Evolutionary conservation across 2,797 vertebrate species (phyloP).

Genomic region (Acipenser oxyrinchus): DNA sequence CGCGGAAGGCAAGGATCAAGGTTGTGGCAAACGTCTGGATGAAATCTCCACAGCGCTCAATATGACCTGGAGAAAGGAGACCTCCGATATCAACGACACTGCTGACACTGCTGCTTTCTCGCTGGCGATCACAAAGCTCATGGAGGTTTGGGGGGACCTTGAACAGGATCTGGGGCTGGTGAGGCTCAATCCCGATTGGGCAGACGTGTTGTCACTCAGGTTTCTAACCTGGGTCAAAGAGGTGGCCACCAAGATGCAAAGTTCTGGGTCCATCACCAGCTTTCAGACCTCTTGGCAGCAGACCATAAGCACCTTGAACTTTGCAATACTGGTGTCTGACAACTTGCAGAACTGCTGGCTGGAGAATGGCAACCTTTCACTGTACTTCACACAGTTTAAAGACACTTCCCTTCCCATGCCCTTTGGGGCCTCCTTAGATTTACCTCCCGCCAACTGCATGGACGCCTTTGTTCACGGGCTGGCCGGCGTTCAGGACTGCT

Average conservation of each 20-base stretch:
- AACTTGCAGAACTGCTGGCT: constrained; percentile 57
- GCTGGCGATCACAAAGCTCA: constrained; percentile 43
- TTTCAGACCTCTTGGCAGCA: constrained; percentile 41
- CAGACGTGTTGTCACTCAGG: constrained; percentile 55
- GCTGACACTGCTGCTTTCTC: constrained; percentile 31
- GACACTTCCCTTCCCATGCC: constrained; percentile 18
- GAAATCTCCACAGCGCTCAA: constrained; percentile 32
- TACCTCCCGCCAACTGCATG: background rate
- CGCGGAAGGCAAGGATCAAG: constrained; percentile 31
- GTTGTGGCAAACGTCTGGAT: constrained; percentile 40
- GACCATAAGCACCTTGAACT: constrained; percentile 37
- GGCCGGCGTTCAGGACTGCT: constrained; percentile 47
- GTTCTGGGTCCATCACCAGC: background rate
- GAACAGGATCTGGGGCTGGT: constrained; percentile 41
- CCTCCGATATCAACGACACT: constrained; percentile 16
- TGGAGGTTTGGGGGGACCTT: constrained; percentile 44
- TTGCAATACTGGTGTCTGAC: constrained; percentile 54
- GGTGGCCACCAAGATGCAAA: constrained; percentile 40
- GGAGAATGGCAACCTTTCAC: constrained; percentile 43
- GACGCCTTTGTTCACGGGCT: constrained; percentile 31
- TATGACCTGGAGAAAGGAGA: constrained; percentile 23
- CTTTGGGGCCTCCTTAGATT: background rate
- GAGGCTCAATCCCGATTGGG: constrained; percentile 55
- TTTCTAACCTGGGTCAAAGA: constrained; percentile 56
- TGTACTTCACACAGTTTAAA: constrained; percentile 27